These are phyloP conservation scores for Hofmannophila pseudospretella DNA, from an alignment of 2,888 invertebrate genomes.

Conservation along the genomic window DNA sequence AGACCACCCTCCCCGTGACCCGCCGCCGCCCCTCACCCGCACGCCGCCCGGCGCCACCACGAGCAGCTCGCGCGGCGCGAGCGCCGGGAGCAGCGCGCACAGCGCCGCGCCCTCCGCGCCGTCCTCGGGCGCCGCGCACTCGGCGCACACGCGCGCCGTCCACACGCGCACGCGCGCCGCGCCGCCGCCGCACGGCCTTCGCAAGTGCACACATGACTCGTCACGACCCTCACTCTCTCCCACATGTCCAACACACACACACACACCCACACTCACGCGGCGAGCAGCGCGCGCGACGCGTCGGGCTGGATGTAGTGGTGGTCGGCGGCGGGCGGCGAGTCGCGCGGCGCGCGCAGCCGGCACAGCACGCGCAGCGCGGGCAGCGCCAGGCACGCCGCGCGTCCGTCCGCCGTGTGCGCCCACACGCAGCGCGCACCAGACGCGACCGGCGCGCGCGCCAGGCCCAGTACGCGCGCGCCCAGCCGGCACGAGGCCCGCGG, in stretches of 20 bases:
- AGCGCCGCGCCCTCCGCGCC: too few species aligned
- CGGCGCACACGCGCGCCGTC: background rate
- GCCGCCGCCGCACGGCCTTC: background rate
- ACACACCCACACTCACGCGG: background rate
- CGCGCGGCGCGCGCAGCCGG: slow-evolving; percentile 7
- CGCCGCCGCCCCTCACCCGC: too few species aligned
- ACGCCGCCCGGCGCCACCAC: too few species aligned
- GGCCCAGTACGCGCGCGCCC: slow-evolving; percentile 13
- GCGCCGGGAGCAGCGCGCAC: too few species aligned
- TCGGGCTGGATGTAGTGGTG: slow-evolving; percentile 18
- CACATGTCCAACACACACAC: background rate
- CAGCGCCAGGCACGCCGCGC: slow-evolving; percentile 36
- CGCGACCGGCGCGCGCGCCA: background rate
- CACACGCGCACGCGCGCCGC: background rate
- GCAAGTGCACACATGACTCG: background rate
- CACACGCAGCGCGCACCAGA: slow-evolving; percentile 39
- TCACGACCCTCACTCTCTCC: slow-evolving; percentile 29
- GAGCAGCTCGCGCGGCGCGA: too few species aligned
- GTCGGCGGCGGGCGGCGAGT: slow-evolving; percentile 17
- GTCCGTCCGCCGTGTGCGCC: slow-evolving; percentile 34
- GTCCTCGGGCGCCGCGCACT: too few species aligned
- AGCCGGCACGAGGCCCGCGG: slow-evolving; percentile 18
- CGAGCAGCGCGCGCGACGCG: slow-evolving; percentile 16
- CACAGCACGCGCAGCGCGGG: slow-evolving; percentile 36
- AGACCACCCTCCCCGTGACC: too few species aligned